Evolutionary conservation across 2,113 vertebrate genomes (phyloP).

Genomic region (Pterocles orientalis): DNA sequence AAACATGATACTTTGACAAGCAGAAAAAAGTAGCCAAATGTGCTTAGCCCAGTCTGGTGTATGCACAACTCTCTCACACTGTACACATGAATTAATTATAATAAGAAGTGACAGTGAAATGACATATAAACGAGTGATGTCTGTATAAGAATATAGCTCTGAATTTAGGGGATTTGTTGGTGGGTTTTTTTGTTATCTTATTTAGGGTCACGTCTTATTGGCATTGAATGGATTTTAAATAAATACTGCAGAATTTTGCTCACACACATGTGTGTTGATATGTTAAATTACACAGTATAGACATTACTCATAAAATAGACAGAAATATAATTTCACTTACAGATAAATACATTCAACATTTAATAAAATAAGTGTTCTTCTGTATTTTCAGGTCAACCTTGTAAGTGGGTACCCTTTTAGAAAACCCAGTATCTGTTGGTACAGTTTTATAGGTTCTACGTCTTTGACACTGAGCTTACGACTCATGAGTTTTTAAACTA

Average conservation of each 20-base stretch:
- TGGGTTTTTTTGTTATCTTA: neutral
- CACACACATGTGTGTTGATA: neutral
- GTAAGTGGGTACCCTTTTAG: neutral
- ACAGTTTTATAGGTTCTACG: neutral
- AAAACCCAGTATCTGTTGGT: rapidly evolving
- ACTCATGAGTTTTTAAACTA: no score
- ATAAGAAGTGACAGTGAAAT: neutral
- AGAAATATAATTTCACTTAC: neutral
- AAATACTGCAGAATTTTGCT: neutral
- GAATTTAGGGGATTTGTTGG: rapidly evolving
- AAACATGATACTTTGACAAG: neutral
- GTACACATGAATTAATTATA: neutral
- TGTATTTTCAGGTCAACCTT: neutral
- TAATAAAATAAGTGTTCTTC: neutral
- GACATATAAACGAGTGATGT: neutral
- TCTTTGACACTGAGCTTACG: neutral
- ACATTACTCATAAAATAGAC: neutral
- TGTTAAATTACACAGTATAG: neutral
- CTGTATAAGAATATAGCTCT: neutral
- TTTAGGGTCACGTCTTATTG: neutral
- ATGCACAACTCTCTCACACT: neutral
- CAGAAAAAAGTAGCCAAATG: neutral
- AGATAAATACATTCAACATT: neutral
- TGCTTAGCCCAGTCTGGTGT: neutral
- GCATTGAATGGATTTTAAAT: neutral